Evolutionary conservation across 1,140 invertebrate genomes (phyloP).

Genomic region (Fopius arisanus): DNA sequence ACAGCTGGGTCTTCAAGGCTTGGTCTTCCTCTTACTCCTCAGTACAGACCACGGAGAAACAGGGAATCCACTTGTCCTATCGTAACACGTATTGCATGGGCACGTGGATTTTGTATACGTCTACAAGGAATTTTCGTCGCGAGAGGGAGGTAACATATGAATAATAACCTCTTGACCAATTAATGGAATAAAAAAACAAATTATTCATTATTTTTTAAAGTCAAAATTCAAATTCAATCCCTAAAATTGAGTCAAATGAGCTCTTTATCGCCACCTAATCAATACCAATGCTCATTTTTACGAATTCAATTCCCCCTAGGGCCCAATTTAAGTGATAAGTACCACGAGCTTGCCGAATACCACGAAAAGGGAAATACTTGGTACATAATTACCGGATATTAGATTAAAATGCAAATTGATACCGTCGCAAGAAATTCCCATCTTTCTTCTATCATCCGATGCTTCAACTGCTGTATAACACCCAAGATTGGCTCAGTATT

Average conservation of each 20-base stretch:
- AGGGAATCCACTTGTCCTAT: background rate
- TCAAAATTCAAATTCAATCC: too few species aligned
- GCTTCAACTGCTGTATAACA: background rate
- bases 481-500: background rate
- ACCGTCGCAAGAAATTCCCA: conserved; percentile 6
- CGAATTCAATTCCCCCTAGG: too few species aligned
- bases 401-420: conserved; percentile 49
- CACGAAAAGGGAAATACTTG: background rate
- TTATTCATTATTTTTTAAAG: too few species aligned
- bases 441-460: conserved; percentile 7
- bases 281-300: too few species aligned
- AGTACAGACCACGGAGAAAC: background rate
- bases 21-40: too few species aligned
- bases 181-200: too few species aligned
- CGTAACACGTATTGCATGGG: conserved; percentile 5
- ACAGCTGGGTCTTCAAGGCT: too few species aligned
- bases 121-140: background rate
- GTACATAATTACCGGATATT: conserved; percentile 43
- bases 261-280: too few species aligned
- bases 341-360: background rate
- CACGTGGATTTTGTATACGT: conserved; percentile 14
- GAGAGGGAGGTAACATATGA: background rate
- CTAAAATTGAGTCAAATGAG: too few species aligned
- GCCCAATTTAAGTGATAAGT: background rate
- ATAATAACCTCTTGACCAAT: too few species aligned